Base-by-base conservation (phyloP, 2,797 vertebrate species). In the Pyrrhura leucotis region DNA sequence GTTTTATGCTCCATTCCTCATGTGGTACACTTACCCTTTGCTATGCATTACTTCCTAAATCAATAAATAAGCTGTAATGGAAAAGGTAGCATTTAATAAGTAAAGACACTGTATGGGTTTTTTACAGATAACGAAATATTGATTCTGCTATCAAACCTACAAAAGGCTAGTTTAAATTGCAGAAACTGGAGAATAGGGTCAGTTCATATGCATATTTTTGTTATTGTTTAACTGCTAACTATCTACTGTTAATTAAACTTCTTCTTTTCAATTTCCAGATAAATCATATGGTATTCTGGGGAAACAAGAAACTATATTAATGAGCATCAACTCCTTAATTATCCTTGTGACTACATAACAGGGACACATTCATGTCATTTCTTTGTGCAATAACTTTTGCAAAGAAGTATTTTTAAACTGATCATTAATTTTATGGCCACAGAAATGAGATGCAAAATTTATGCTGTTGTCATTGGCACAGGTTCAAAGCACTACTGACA, bases 381-480 rank as follows among this genome's bases (percentile, higher is more conserved):
- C 97, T 98, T 97, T 97, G 96, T 45, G 93, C 95, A 98, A 98
- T 98, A 98, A 98, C 97, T 98, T 98, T 97, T 98, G 97, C 97
- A 97, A 97, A 98, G 98, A 98, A 98, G 97, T 98, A 98, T 98
- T 98, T 98, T 98, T 98, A 98, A 98, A 98, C 98, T 98, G 98
- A 98, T 98, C 98, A 98, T 98, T 98, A 98, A 98, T 98, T 98
- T 98, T 98, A 98, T 97, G 98, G 93, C 98, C 98, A 89, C 85
- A 97, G 97, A 98, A 98, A 98, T 98, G 97, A 98, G 98, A 98
- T 98, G 97, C 97, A 98, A 96, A 98, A 98, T 98, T 98, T 98
- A 98, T 98, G 97, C 98, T 98, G 98, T 98, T 98, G 98, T 98
- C 98, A 97, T 98, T 98, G 98, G 98, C 98, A 97, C 90, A 93